phyloP scores from a whole-genome alignment of 1,140 invertebrate species.

The Diorhabda sublineata region DNA sequence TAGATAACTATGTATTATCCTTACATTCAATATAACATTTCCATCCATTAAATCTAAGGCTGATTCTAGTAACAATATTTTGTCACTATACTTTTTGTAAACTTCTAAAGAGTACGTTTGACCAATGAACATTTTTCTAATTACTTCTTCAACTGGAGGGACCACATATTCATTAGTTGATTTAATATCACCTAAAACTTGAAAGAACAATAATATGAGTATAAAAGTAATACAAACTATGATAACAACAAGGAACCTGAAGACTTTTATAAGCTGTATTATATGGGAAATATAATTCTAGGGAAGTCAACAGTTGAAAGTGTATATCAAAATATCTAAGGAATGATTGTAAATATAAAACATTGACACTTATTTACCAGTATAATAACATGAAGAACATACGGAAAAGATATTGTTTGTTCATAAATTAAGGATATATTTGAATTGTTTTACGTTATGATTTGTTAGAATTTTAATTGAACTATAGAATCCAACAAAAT shows the following conservation, averaged over 20 bases:
- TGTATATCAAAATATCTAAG: background rate
- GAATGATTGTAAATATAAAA: slow-evolving; percentile 16
- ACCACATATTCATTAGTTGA: slow-evolving; percentile 21
- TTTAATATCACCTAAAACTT: slow-evolving; percentile 35
- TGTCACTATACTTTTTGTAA: slow-evolving; percentile 35
- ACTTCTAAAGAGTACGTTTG: slow-evolving; percentile 28
- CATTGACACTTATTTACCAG: slow-evolving; percentile 5
- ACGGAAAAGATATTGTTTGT: no score
- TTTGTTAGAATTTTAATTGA: no score
- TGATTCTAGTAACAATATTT: slow-evolving; percentile 35
- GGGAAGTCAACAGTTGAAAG: no score
- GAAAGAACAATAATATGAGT: no score
- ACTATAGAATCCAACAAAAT: no score
- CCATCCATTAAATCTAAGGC: slow-evolving; percentile 37
- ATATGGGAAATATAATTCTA: no score
- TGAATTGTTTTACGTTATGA: no score
- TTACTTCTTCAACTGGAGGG: slow-evolving; percentile 32
- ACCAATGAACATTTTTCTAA: slow-evolving; percentile 36
- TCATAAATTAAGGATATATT: no score
- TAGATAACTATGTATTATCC: background rate
- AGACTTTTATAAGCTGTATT: no score
- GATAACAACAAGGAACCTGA: no score
- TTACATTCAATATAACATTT: slow-evolving; percentile 36
- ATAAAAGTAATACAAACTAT: no score
- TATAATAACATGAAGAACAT: no score